Base-by-base conservation (phyloP, 2,888 invertebrate species). In the Drosophila birchii region DNA sequence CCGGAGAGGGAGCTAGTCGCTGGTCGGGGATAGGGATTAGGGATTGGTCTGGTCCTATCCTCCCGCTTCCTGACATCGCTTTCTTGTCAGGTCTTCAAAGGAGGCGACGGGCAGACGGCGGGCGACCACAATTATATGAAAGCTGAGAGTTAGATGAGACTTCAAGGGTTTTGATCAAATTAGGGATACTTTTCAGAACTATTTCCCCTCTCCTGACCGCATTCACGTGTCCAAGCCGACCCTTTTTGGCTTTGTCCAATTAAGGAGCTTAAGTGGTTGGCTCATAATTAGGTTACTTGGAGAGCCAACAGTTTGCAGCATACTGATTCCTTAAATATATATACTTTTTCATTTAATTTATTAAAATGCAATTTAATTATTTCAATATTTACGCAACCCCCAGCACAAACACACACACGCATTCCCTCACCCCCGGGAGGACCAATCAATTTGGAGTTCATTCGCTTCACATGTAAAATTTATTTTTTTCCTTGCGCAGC, bases 371-470 rank as follows among this genome's bases (percentile, higher is more conserved):
- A 74, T 74, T 75, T 69, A 75, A 75, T 75, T 69, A 69, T 56
- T 69, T 38, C 56, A 74, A 75, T 69, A 74, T 75, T 58, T 60
- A 57, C 43, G 20, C 11, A 32, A 32, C 18, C 38, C 12, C 23
- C 23, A 26, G 26, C 11, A 18, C 23, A 44, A 14, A 18, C 20
- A 71, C 53, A 39, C 26, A 7, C 18, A 20, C 6, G 0, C 29
- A 5, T 16, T 41, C n/a, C 1, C 45, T 23, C 32, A 1, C n/a
- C 51, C 38, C 16, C 14, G n/a, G 75, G 38, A 34, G 49, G 57
- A 36, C 47, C 63, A 79, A 79, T 75, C 75, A 78, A 72, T 79
- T 80, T 67, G 61, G 62, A 55, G 67, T 61, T 61, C 38, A 76
- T 76, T 49, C 66, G 64, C 60, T 41, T 51, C 57, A 39, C 72